Percentiles rank a stretch among this genome's conserved stretches.
Evolutionary conservation across 2,113 vertebrate genomes (phyloP).

Genomic region (Felis catus): DNA sequence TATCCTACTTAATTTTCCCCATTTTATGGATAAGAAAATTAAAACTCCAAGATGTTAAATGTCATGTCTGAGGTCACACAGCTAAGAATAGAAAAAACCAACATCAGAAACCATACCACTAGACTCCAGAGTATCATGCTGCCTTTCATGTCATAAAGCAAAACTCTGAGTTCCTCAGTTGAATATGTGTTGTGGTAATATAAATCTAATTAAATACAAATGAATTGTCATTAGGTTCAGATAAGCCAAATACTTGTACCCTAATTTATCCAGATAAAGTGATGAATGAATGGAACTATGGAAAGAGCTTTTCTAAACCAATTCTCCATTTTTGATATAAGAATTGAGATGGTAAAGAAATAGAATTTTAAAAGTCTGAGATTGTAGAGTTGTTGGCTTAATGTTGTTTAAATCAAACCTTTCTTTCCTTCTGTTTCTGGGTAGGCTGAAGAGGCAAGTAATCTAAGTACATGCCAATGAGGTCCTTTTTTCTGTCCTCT

Average conservation of each 20-base stretch:
- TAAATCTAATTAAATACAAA: slow-evolving; percentile 31
- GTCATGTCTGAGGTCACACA: neutral
- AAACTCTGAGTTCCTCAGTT: slow-evolving; percentile 15
- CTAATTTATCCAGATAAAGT: slow-evolving; percentile 23
- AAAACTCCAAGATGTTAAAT: slow-evolving; percentile 23
- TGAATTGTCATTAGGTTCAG: neutral
- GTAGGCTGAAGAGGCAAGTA: slow-evolving; percentile 33
- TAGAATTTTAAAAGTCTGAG: neutral
- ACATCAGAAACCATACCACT: neutral
- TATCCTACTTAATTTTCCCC: slow-evolving; percentile 21
- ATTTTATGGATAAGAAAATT: slow-evolving; percentile 38
- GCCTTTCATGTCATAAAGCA: neutral
- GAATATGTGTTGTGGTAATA: neutral
- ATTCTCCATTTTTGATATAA: slow-evolving; percentile 22
- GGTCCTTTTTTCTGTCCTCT: neutral
- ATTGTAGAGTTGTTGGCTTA: slow-evolving; percentile 17
- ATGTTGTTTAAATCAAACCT: slow-evolving; percentile 33
- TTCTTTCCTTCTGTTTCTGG: slow-evolving; percentile 7
- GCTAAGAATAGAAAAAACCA: slow-evolving; percentile 35
- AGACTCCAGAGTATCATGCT: neutral
- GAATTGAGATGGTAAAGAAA: slow-evolving; percentile 26
- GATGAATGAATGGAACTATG: neutral
- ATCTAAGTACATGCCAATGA: slow-evolving; percentile 18
- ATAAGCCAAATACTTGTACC: slow-evolving; percentile 37
- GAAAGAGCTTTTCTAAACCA: neutral